A percentile compares a stretch with the other conserved stretches of the same genome.
Conservation (phyloP, 2,888 invertebrate genomes). For the Lycocerus yunnanus region DNA sequence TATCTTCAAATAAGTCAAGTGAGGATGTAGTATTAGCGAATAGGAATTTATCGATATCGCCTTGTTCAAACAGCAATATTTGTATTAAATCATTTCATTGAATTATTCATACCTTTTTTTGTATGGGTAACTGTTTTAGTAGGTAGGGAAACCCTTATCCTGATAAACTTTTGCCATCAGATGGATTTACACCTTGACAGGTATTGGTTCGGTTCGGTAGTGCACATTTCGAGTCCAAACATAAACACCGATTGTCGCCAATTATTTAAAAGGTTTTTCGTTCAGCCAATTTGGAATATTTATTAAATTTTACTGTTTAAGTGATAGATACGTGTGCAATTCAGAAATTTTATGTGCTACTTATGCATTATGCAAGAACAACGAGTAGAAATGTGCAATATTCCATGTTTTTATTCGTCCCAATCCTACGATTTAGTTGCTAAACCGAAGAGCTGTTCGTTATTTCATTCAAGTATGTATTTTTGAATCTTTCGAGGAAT, state of each 20-base stretch:
- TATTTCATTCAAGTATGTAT: conserved; percentile 13
- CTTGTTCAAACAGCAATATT: background rate
- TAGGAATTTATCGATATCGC: background rate
- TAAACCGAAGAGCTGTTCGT: background rate
- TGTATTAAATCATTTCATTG: background rate
- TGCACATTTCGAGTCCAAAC: background rate
- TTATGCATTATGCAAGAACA: conserved; percentile 15
- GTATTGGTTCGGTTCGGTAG: conserved; percentile 1
- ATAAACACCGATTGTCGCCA: background rate
- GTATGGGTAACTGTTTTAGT: background rate
- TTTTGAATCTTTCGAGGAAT: background rate
- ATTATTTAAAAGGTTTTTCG: background rate
- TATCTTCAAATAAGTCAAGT: background rate
- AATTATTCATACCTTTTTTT: background rate
- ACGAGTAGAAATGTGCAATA: conserved; percentile 8
- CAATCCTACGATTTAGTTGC: conserved; percentile 14
- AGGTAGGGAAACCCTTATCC: conserved; percentile 1
- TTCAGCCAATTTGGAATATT: background rate
- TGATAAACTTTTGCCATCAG: conserved; percentile 10
- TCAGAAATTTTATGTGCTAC: background rate
- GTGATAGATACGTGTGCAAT: background rate
- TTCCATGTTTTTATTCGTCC: conserved; percentile 7
- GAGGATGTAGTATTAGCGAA: too few relatives aligned
- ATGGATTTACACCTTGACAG: conserved; percentile 13
- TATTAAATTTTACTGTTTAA: background rate